Percentiles rank a stretch among this genome's conserved stretches.
Evolutionary conservation across 1,140 invertebrate genomes (phyloP).

Genomic region (Cepaea nemoralis): DNA sequence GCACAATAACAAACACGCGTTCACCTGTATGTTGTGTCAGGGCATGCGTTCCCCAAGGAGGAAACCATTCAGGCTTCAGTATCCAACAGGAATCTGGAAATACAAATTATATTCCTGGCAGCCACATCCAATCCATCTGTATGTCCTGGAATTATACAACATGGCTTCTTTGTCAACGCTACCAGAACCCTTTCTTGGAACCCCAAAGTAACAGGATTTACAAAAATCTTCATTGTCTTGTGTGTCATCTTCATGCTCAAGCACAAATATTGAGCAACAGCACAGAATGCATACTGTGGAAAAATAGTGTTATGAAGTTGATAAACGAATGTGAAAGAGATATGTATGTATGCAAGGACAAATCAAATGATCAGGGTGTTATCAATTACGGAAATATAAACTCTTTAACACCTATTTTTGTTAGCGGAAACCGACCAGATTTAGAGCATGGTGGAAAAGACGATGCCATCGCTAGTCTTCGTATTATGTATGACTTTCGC

Average conservation of each 20-base stretch:
- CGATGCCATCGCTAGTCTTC: slow-evolving; percentile 5
- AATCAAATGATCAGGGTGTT: too few relatives aligned
- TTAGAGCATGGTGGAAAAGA: neutral
- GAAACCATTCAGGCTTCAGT: too few relatives aligned
- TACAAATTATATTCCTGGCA: neutral
- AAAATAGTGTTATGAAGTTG: too few relatives aligned
- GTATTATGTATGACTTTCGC: slow-evolving; percentile 17
- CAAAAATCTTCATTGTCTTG: slow-evolving; percentile 1
- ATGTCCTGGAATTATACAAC: neutral
- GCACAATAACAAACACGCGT: neutral
- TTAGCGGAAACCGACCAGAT: too few relatives aligned
- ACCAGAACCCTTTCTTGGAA: neutral
- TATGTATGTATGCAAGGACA: too few relatives aligned
- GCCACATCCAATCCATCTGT: neutral
- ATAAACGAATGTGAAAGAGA: too few relatives aligned
- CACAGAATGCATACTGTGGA: too few relatives aligned
- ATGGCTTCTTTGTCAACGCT: neutral
- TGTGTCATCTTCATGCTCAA: neutral
- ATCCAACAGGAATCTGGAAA: neutral
- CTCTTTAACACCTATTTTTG: too few relatives aligned
- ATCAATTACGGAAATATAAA: too few relatives aligned
- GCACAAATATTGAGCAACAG: neutral
- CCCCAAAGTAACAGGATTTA: neutral
- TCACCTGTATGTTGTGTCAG: neutral
- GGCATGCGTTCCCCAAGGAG: neutral